Base-by-base conservation (phyloP, 2,113 vertebrate genomes). In the Rhinolophus ferrumequinum region DNA sequence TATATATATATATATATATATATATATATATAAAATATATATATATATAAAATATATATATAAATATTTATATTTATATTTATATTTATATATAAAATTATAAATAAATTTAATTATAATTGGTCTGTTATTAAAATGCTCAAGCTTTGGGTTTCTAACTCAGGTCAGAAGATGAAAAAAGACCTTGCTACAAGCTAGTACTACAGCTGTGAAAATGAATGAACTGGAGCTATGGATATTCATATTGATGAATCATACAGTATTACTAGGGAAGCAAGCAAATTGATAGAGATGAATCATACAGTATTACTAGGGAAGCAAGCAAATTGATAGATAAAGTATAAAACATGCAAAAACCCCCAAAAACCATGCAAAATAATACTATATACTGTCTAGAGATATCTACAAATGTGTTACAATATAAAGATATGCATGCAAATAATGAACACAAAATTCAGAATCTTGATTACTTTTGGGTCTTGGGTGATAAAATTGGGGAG, bases 71-170 rank as follows among this genome's bases (percentile, higher is more conserved):
- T n/a, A n/a, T n/a, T n/a, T n/a, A n/a, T n/a, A n/a, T n/a, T n/a
- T n/a, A n/a, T n/a, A n/a, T n/a, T n/a, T n/a, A n/a, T n/a, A n/a
- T n/a, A n/a, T n/a, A n/a, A n/a, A n/a, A n/a, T n/a, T n/a, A n/a
- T n/a, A n/a, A n/a, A n/a, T n/a, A 80, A 52, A 92, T 93, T 92
- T 76, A 76, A 84, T 92, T 82, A 73, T 67, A 85, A 95, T 44
- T 90, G 44, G 19, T 60, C 52, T 21, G 85, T 85, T 85, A 94
- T 28, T 54, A 85, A 73, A 88, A 93, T 76, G 54, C 33, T 94
- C 47, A 85, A 88, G 22, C 11, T 96, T 8, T 67, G 47, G 26
- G 8, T 41, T 80, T 93, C 84, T 94, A 86, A 87, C 13, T 90
- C 52, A 67, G 50, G 41, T 93, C 35, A 47, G 47, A 95, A 92